Base-by-base conservation (phyloP, 2,797 vertebrate genomes). In the Paedocypris micromegethes region DNA sequence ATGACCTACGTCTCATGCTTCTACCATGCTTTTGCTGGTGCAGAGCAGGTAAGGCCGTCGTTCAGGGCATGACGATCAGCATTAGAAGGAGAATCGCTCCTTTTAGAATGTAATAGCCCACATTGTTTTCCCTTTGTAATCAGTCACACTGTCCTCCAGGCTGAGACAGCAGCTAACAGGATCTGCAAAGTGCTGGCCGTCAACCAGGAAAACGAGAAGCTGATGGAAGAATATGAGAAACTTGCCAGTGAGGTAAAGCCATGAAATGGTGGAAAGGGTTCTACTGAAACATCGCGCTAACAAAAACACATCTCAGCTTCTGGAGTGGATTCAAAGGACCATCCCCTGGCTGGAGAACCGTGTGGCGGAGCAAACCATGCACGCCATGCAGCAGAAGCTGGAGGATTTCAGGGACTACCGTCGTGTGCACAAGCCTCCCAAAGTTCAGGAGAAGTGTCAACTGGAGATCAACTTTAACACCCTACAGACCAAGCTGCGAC, bases 181-280 rank as follows among this genome's bases (percentile, higher is more conserved):
- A 94, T 95, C 88, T 95, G 93, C 79, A 95, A 94, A 75, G 93
- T 95, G 58, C 89, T 95, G 80, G 93, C 93, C 0, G 93, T 95
- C 76, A 95, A 95, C 85, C 93, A 95, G 83, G 93, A 95, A 83
- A 94, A 94, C 0, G 93, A 95, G 86, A 93, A 90, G n/a, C 88
- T 94, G 81, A 94, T 95, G 93, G 90, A 94, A 77, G 93, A 93
- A 78, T 94, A 95, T 0, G 93, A 94, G 85, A 94, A 93, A 81
- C 86, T 94, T 83, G 92, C 93, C 79, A 94, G 93, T 4, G 92
- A 94, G 90, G 93, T 94, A 80, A 86, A 80, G 52, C 41, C 4
- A n/a, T 61, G 23, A 60, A 37, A 23, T 42, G 23, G 51, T 70
- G 8, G 5, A 3, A 5, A 49, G 6, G 5, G n/a, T 49, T 39